A percentile compares a stretch with the other conserved stretches of the same genome.
These are phyloP conservation scores for Limnephilus lunatus DNA, from an alignment of 2,888 invertebrate species.

Conservation along the genomic window DNA sequence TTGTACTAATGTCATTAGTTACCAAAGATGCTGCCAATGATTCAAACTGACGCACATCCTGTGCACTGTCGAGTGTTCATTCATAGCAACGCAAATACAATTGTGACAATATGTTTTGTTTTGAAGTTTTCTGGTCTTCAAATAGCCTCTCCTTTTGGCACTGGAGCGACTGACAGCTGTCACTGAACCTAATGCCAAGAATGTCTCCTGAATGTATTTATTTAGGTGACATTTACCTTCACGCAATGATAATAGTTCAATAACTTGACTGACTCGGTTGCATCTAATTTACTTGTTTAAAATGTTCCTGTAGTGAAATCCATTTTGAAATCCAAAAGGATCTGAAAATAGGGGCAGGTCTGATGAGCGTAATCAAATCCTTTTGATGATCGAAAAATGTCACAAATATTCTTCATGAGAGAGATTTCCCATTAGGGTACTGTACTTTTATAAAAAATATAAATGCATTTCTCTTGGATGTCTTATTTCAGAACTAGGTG, in stretches of 20 bases:
- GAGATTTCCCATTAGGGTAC: no score
- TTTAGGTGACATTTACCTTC: background rate
- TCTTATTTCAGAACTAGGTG: no score
- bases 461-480: no score
- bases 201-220: background rate
- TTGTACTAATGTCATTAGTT: background rate
- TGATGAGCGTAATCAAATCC: background rate
- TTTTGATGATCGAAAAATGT: background rate
- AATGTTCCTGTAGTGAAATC: background rate
- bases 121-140: conserved; percentile 10
- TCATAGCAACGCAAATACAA: conserved; percentile 3
- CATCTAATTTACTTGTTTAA: background rate
- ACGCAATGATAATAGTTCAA: background rate
- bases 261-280: background rate
- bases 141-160: conserved; percentile 19
- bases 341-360: no score
- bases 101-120: background rate
- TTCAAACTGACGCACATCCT: background rate
- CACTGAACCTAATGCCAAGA: conserved; percentile 18
- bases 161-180: background rate
- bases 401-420: no score
- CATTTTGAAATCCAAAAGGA: background rate
- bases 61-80: background rate
- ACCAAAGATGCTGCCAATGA: background rate
- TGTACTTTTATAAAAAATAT: no score